These are phyloP conservation scores for Macquaria ambigua DNA, from an alignment of 2,113 vertebrate genomes.

Conservation along the genomic window DNA sequence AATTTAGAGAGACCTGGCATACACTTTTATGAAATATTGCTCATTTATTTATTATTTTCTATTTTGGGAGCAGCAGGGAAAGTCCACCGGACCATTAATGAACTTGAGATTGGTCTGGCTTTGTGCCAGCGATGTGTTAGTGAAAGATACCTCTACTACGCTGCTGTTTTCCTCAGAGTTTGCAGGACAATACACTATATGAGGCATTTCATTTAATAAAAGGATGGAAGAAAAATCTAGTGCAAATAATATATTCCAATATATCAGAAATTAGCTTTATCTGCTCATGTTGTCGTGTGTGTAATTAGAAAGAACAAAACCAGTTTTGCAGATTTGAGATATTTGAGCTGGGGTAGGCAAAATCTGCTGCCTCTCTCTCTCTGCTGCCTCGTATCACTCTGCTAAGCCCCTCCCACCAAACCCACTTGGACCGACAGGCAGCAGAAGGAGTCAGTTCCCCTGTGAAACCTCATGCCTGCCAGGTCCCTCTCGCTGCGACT, in stretches of 20 bases:
- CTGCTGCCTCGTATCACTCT: too few relatives aligned
- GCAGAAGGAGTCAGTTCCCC: too few relatives aligned
- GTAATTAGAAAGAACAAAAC: background rate
- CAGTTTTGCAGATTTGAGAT: background rate
- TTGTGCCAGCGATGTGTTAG: background rate
- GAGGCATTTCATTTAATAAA: constrained; percentile 16
- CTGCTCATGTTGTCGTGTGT: background rate
- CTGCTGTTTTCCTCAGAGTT: constrained; percentile 9
- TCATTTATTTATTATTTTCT: constrained; percentile 49
- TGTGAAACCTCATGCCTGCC: too few relatives aligned
- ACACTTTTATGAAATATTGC: constrained; percentile 25
- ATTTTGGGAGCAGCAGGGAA: constrained; percentile 6
- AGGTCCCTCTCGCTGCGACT: too few relatives aligned
- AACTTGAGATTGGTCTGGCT: constrained; percentile 11
- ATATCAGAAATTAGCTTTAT: background rate
- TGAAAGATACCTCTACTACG: constrained; percentile 1
- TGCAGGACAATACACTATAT: background rate
- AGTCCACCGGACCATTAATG: background rate
- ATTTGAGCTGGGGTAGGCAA: too few relatives aligned
- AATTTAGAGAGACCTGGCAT: constrained; percentile 29
- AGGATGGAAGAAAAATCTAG: background rate
- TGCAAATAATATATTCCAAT: background rate
- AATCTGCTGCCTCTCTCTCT: too few relatives aligned
- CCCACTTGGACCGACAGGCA: too few relatives aligned
- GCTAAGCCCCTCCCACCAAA: too few relatives aligned